Conservation (phyloP, 2,888 invertebrate genomes). For the Allolobophora icterica region DNA sequence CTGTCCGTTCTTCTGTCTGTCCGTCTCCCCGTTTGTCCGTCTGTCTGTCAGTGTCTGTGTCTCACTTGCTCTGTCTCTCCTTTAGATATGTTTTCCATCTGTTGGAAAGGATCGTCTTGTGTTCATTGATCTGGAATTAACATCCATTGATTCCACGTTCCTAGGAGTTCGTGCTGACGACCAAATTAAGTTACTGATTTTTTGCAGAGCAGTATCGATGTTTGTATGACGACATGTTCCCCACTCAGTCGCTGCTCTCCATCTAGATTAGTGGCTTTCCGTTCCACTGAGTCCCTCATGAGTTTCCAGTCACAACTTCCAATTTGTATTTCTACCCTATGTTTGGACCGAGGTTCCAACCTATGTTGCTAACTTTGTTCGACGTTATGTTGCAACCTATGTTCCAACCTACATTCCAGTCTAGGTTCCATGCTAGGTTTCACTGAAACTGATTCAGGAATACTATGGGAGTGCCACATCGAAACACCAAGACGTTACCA, state of each 20-base stretch:
- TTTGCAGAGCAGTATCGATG: background rate
- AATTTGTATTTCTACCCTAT: background rate
- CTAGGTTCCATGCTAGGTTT: background rate
- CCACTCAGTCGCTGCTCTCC: background rate
- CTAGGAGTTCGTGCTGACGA: background rate
- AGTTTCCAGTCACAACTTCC: background rate
- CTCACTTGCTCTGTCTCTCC: background rate
- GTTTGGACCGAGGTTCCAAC: background rate
- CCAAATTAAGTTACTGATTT: background rate
- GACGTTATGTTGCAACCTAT: background rate
- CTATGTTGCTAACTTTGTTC: background rate
- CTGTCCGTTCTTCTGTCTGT: background rate
- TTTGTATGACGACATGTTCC: background rate
- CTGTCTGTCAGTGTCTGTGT: background rate
- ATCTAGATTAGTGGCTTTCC: background rate
- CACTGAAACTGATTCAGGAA: background rate
- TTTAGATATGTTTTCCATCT: slow-evolving; percentile 22
- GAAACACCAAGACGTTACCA: background rate
- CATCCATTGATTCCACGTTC: slow-evolving; percentile 1
- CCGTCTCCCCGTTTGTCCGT: background rate
- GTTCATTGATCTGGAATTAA: slow-evolving; percentile 6
- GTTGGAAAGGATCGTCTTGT: background rate
- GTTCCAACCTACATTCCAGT: background rate
- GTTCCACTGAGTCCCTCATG: background rate
- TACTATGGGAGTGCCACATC: background rate